Conservation (phyloP, 2,888 invertebrate genomes). For the Fabriciana adippe region DNA sequence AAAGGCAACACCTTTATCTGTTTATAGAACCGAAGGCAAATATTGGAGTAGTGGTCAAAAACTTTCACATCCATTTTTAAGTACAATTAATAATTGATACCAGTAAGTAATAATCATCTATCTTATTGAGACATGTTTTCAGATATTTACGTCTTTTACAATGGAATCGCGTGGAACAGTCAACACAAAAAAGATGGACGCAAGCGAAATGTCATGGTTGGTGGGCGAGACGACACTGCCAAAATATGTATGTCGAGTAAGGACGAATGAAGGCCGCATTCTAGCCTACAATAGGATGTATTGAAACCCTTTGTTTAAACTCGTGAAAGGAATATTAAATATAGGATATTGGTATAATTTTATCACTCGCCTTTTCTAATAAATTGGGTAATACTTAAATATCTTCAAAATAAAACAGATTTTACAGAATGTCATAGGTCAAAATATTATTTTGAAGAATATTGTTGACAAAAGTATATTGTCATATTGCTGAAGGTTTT, state of each 20-base stretch:
- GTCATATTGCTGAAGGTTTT: too few species aligned
- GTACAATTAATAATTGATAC: slow-evolving; percentile 24
- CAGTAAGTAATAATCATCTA: slow-evolving; percentile 9
- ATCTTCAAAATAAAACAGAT: too few species aligned
- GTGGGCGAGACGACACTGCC: slow-evolving; percentile 55
- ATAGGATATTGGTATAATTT: not conserved
- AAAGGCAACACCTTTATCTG: not conserved
- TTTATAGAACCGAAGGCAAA: slow-evolving; percentile 13
- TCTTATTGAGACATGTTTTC: slow-evolving; percentile 19
- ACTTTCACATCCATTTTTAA: slow-evolving; percentile 22
- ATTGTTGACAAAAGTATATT: too few species aligned
- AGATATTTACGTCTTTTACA: slow-evolving; percentile 17
- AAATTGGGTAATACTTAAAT: too few species aligned
- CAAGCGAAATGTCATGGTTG: slow-evolving; percentile 61
- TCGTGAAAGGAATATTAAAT: not conserved
- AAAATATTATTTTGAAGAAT: too few species aligned
- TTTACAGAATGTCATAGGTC: too few species aligned
- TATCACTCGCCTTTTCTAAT: too few species aligned
- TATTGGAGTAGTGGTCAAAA: slow-evolving; percentile 5
- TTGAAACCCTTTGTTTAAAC: not conserved
- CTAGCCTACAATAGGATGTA: slow-evolving; percentile 39
- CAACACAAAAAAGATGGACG: slow-evolving; percentile 46
- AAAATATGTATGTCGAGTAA: slow-evolving; percentile 61
- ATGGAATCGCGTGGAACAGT: slow-evolving; percentile 9
- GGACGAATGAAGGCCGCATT: slow-evolving; percentile 70